phyloP scores from a whole-genome alignment of 1,140 invertebrate species.

The Helicoverpa zea region DNA sequence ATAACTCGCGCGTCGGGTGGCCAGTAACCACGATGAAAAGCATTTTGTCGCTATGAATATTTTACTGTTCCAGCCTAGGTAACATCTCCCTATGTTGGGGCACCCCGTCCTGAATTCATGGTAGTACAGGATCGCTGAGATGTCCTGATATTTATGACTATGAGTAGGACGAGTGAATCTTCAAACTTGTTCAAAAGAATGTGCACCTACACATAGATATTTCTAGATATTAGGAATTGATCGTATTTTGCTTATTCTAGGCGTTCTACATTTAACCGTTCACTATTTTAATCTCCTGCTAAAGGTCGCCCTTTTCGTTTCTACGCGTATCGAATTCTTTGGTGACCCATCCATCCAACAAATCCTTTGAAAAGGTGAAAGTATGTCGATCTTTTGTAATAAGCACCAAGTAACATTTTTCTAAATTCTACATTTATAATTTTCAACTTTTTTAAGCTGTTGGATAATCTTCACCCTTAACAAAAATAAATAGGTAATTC shows the following conservation, averaged over 20 bases:
- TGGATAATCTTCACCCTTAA: no score
- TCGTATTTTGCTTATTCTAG: not conserved
- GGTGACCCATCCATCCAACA: not conserved
- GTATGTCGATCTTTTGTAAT: not conserved
- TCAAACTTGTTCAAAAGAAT: not conserved
- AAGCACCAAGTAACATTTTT: not conserved
- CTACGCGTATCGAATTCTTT: not conserved
- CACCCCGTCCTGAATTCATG: conserved; percentile 16
- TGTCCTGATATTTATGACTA: not conserved
- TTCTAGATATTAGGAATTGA: not conserved
- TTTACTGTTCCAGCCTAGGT: conserved; percentile 67
- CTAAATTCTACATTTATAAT: no score
- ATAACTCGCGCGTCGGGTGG: conserved; percentile 77
- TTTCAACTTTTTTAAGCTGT: no score
- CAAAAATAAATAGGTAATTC: no score
- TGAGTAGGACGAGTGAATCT: not conserved
- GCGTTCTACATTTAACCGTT: not conserved
- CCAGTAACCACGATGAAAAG: conserved; percentile 71
- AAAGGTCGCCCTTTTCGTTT: not conserved
- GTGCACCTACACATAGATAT: not conserved
- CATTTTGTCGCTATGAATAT: conserved; percentile 81
- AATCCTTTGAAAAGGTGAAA: conserved; percentile 1
- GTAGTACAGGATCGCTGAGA: not conserved
- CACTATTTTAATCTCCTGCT: not conserved
- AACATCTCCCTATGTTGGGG: conserved; percentile 63